Evolutionary conservation across 2,888 invertebrate species (phyloP), one percentile per base, ranked within the genome.

Genomic region (Brachyptera putata): DNA sequence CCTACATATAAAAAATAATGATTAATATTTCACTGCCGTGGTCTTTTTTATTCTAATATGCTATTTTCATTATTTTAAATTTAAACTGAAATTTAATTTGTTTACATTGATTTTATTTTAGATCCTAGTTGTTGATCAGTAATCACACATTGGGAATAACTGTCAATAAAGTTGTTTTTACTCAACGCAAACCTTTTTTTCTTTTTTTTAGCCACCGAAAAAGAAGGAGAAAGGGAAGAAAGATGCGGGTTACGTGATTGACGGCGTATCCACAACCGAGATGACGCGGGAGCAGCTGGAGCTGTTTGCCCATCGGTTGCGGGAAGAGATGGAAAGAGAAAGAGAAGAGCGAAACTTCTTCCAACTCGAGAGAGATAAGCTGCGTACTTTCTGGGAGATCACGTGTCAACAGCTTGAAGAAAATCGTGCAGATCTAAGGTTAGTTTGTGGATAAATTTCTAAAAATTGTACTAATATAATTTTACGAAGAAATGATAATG

Each of bases 331-430:
- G 72, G 95, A 96, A 71, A 84, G 91, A 60, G 96, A 97, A 75
- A 80, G 96, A 69, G 96, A 96, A 74, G 96, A 97, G 74, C 78
- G 97, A 58, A 96, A 96, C 75, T 96, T 89, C 73, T 96, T 95
- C 70, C 96, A 96, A 76, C 75, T 96, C 69, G 97, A 97, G 77
- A 80, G 96, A 67, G 96, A 96, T 73, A 95, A 95, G 76, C 81
- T 96, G 14, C 83, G 93, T 67, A 92, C 92, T 2, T 95, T 95
- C 73, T 97, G 96, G 96, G 95, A 96, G 75, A 94, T 96, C 58
- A 91, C 95, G 0, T 84, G 91, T 66, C 86, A 89, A 68, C 92
- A 96, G 71, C 76, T 95, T 41, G 92, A 95, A 70, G 91, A 94
- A 77, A 84, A 84, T 11, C 85, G 86, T 71, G 87, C 91, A 3